A percentile compares a stretch with the other conserved stretches of the same genome.
Evolutionary conservation across 2,888 invertebrate species (phyloP).

Genomic region (Agrilus mali): DNA sequence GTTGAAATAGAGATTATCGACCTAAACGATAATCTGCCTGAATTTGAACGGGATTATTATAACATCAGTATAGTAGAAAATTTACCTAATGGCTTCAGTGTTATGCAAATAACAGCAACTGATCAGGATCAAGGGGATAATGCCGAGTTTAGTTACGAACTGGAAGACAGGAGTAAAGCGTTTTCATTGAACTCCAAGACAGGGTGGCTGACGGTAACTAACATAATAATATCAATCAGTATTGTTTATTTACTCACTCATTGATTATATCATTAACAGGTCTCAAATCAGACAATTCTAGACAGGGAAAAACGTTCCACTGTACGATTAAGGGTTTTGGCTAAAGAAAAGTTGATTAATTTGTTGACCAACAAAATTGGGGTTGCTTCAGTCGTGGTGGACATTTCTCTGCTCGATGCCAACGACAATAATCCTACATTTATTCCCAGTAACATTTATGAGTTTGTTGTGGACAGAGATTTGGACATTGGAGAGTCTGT

Average conservation of each 20-base stretch:
- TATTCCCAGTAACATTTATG: slow-evolving; percentile 70
- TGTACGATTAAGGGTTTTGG: slow-evolving; percentile 62
- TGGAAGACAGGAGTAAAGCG: slow-evolving; percentile 61
- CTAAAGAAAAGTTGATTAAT: slow-evolving; percentile 62
- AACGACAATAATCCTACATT: slow-evolving; percentile 88
- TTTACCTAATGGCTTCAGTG: slow-evolving; percentile 68
- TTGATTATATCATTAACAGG: slow-evolving; percentile 18
- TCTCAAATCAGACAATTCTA: slow-evolving; percentile 49
- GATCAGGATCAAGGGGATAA: slow-evolving; percentile 80
- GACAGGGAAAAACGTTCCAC: slow-evolving; percentile 68
- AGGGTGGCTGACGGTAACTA: slow-evolving; percentile 75
- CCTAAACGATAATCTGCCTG: slow-evolving; percentile 73
- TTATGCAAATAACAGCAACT: slow-evolving; percentile 56
- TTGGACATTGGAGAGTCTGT: slow-evolving; percentile 57
- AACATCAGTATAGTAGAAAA: slow-evolving; percentile 89
- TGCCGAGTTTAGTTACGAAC: slow-evolving; percentile 67
- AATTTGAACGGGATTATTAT: slow-evolving; percentile 80
- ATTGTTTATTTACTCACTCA: background rate
- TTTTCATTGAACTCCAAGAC: slow-evolving; percentile 67
- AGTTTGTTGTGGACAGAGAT: slow-evolving; percentile 57
- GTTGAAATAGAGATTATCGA: slow-evolving; percentile 64
- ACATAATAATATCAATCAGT: background rate
- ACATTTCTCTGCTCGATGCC: slow-evolving; percentile 73
- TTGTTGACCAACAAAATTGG: slow-evolving; percentile 43
- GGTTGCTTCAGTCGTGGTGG: slow-evolving; percentile 54